phyloP scores from a whole-genome alignment of 2,113 vertebrate genomes.

The Chaenocephalus aceratus region DNA sequence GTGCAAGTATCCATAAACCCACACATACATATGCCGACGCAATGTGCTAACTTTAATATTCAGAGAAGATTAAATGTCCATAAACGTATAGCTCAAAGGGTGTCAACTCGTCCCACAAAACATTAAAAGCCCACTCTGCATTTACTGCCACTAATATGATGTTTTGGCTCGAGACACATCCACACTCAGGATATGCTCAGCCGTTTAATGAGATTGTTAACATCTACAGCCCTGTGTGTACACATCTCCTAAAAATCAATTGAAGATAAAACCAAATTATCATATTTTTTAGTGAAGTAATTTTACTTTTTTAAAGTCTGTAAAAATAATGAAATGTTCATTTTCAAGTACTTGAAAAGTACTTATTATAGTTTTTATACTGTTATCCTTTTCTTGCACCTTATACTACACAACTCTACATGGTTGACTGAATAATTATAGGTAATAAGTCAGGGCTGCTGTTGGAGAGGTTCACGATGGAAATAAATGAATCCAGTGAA shows the following conservation, averaged over 20 bases:
- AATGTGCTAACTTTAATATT: slow-evolving; percentile 15
- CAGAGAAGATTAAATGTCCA: slow-evolving; percentile 5
- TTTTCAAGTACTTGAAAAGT: background rate
- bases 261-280: background rate
- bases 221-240: background rate
- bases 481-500: slow-evolving; percentile 31
- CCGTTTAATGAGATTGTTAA: slow-evolving; percentile 32
- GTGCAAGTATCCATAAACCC: slow-evolving; percentile 55
- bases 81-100: background rate
- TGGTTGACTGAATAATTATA: slow-evolving; percentile 55
- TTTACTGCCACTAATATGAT: slow-evolving; percentile 11
- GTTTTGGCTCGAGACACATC: slow-evolving; percentile 12
- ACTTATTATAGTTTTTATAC: slow-evolving; percentile 36
- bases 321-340: background rate
- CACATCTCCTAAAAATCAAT: background rate
- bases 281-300: slow-evolving; percentile 7
- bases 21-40: slow-evolving; percentile 7
- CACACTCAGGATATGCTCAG: slow-evolving; percentile 12
- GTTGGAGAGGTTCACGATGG: slow-evolving; percentile 20
- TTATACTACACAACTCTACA: slow-evolving; percentile 45
- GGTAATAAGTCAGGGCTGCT: slow-evolving; percentile 27
- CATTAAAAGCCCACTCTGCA: background rate
- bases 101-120: slow-evolving; percentile 5
- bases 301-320: slow-evolving; percentile 15
- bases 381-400: slow-evolving; percentile 9